These are phyloP conservation scores for Sarcophaga bullata DNA, from an alignment of 1,140 invertebrate genomes.

Conservation along the genomic window DNA sequence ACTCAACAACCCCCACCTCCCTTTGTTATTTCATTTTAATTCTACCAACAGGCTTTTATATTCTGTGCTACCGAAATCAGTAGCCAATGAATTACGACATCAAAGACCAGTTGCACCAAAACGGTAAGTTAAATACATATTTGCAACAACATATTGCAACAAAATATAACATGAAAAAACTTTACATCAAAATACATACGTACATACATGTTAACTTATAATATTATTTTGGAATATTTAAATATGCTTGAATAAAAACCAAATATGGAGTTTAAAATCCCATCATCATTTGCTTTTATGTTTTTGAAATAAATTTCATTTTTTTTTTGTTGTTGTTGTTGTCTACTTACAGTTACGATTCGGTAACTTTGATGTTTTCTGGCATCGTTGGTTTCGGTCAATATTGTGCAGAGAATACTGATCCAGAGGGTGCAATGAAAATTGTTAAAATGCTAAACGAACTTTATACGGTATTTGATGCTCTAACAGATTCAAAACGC, in stretches of 20 bases:
- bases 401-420: constrained; percentile 86
- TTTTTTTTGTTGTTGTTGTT: background rate
- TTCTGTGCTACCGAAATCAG: constrained; percentile 91
- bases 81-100: constrained; percentile 92
- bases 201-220: no score
- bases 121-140: constrained; percentile 54
- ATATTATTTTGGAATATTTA: no score
- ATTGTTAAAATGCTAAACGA: constrained; percentile 92
- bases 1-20: background rate
- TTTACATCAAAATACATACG: no score
- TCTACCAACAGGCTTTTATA: constrained; percentile 79
- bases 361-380: constrained; percentile 91
- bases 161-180: no score
- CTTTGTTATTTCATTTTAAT: background rate
- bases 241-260: background rate
- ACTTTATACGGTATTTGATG: constrained; percentile 91
- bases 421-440: constrained; percentile 89
- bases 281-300: background rate
- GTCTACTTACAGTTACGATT: constrained; percentile 75
- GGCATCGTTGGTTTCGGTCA: constrained; percentile 93
- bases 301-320: constrained; percentile 23
- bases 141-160: no score
- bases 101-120: constrained; percentile 87
- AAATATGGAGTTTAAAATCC: background rate
- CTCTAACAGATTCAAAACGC: constrained; percentile 88